phyloP scores from a whole-genome alignment of 2,888 invertebrate species.

The Bugulina stolonifera region DNA sequence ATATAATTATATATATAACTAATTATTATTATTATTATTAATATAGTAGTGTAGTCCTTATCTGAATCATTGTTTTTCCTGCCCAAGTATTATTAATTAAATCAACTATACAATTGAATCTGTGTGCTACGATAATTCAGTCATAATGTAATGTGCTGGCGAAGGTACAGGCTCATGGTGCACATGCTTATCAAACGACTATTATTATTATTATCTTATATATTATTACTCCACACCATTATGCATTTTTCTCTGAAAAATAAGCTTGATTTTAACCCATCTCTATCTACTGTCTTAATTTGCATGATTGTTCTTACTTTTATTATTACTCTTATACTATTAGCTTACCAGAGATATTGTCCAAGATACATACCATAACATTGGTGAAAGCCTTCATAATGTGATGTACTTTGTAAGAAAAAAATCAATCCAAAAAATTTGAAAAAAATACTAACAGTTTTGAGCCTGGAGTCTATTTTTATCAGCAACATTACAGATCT shows the following conservation, averaged over 20 bases:
- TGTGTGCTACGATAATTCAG: conserved; percentile 24
- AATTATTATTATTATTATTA: neutral
- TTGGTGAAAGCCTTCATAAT: neutral
- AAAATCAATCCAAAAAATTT: neutral
- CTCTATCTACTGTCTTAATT: neutral
- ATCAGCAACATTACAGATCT: conserved; percentile 17
- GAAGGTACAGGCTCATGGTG: conserved; percentile 20
- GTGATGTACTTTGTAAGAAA: conserved; percentile 2
- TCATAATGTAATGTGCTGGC: conserved; percentile 12
- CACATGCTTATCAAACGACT: neutral
- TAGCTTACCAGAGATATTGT: conserved; percentile 24
- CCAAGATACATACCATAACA: conserved; percentile 3
- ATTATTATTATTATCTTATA: conserved; percentile 17
- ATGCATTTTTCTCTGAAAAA: conserved; percentile 18
- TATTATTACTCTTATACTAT: conserved; percentile 17
- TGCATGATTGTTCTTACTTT: conserved; percentile 4
- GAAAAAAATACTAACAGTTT: neutral
- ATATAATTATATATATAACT: conserved; percentile 1
- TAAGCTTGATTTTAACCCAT: conserved; percentile 11
- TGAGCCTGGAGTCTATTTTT: neutral
- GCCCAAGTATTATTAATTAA: conserved; percentile 23
- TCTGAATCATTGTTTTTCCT: conserved; percentile 26
- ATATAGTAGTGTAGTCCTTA: neutral
- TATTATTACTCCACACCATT: neutral
- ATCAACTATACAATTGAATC: conserved; percentile 26